Evolutionary conservation across 2,888 invertebrate species (phyloP).

Genomic region (Orthosia gracilis): DNA sequence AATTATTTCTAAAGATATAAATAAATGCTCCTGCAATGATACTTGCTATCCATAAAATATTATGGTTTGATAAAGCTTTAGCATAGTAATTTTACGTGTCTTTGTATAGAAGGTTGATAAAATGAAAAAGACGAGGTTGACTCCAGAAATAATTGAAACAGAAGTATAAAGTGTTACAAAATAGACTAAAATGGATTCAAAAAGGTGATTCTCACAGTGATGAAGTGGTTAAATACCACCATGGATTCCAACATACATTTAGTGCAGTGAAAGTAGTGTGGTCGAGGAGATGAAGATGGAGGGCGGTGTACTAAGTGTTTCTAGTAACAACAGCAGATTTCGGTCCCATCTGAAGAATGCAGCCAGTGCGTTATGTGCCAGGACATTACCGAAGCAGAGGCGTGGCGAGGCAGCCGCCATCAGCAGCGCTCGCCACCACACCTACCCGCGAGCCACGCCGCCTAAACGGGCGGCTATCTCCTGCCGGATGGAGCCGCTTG

Average conservation of each 20-base stretch:
- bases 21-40: neutral
- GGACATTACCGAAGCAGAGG: constrained; percentile 88
- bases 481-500: constrained; percentile 83
- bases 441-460: constrained; percentile 85
- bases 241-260: constrained; percentile 84
- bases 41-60: constrained; percentile 16
- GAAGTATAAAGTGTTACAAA: constrained; percentile 25
- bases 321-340: constrained; percentile 86
- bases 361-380: constrained; percentile 86
- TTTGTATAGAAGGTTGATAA: constrained; percentile 13
- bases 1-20: neutral
- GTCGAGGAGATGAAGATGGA: constrained; percentile 83
- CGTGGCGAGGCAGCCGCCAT: constrained; percentile 79
- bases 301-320: constrained; percentile 89
- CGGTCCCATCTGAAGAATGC: constrained; percentile 88
- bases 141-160: constrained; percentile 1
- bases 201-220: constrained; percentile 64
- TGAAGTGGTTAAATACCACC: constrained; percentile 64
- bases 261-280: constrained; percentile 70
- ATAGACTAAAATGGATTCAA: constrained; percentile 55
- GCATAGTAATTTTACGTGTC: constrained; percentile 27
- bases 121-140: constrained; percentile 29
- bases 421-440: constrained; percentile 83
- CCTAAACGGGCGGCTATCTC: constrained; percentile 83
- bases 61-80: constrained; percentile 15